Conservation (phyloP, 64 coral and sea anemone genomes). For the Pocillopora damicornis region DNA sequence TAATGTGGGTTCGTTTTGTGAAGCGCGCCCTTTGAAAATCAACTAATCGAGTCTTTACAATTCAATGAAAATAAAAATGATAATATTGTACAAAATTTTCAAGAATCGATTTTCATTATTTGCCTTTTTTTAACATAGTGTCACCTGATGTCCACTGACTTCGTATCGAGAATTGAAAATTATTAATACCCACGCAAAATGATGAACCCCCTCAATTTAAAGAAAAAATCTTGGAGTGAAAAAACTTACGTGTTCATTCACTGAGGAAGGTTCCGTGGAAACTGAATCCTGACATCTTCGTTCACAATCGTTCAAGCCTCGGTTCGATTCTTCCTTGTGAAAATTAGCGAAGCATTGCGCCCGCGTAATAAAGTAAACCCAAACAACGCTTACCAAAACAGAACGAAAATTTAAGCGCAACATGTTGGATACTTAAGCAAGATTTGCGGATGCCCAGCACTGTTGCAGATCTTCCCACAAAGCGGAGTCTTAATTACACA, state of each 20-base stretch:
- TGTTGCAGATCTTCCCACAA: background rate
- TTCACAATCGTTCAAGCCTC: background rate
- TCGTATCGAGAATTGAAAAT: no score
- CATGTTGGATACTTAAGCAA: background rate
- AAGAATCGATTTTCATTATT: no score
- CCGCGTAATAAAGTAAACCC: background rate
- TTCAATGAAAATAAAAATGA: no score
- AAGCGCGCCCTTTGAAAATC: no score
- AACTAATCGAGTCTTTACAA: no score
- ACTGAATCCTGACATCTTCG: background rate
- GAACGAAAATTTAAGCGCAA: background rate
- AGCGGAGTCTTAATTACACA: background rate
- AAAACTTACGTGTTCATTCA: background rate
- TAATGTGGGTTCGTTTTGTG: no score
- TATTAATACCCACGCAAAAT: background rate
- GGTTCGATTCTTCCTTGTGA: background rate
- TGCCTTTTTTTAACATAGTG: no score
- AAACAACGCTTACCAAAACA: background rate
- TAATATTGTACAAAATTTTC: no score
- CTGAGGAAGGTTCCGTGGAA: background rate
- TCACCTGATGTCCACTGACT: no score
- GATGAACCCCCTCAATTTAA: background rate
- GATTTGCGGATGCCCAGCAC: background rate
- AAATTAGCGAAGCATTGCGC: background rate
- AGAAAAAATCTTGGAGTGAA: background rate